Evolutionary conservation across 2,113 vertebrate species (phyloP).

Genomic region (Craseonycteris thonglongyai): DNA sequence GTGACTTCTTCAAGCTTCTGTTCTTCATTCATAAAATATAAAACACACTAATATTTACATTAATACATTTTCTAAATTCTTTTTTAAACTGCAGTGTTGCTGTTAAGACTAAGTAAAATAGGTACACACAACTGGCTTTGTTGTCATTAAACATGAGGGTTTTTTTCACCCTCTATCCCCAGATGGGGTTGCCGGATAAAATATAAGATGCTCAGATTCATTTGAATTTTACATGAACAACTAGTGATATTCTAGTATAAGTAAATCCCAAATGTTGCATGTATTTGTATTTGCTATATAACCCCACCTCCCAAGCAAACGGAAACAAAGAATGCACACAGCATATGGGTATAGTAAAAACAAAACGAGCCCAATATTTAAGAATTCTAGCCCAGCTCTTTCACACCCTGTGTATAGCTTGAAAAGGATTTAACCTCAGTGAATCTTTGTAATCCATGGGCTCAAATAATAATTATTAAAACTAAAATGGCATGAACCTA

Average conservation of each 20-base stretch:
- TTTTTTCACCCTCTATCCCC: background rate
- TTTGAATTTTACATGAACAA: background rate
- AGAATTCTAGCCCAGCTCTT: background rate
- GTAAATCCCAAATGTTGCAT: background rate
- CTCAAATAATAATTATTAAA: background rate
- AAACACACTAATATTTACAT: background rate
- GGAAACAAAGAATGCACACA: background rate
- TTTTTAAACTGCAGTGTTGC: background rate
- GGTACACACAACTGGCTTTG: background rate
- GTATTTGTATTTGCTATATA: background rate
- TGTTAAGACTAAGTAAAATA: background rate
- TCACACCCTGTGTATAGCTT: background rate
- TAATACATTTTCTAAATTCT: background rate
- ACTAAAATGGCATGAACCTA: background rate
- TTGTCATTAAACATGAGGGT: background rate
- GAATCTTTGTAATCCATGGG: background rate
- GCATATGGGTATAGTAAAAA: background rate
- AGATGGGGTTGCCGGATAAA: background rate
- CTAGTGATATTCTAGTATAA: background rate
- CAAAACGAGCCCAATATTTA: background rate
- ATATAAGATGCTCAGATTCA: background rate
- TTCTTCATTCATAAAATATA: background rate
- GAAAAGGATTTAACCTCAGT: background rate
- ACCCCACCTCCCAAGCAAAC: background rate
- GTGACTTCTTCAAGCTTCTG: background rate